These are phyloP conservation scores for Clamator glandarius DNA, from an alignment of 2,797 vertebrate species.

Conservation along the genomic window DNA sequence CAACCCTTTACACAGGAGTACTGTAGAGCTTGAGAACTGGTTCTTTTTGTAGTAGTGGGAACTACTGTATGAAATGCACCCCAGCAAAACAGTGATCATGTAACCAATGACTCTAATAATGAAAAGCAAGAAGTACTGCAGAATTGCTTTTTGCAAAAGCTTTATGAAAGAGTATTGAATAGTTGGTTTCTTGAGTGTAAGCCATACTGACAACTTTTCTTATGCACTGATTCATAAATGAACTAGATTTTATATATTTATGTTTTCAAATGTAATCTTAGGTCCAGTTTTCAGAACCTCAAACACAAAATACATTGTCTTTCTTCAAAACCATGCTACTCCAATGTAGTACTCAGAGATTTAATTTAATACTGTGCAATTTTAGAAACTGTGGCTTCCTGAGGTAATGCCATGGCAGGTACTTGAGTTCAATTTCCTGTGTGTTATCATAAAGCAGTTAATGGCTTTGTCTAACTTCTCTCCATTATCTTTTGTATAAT, in stretches of 20 bases:
- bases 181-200: background rate
- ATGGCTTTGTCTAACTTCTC: background rate
- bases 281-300: background rate
- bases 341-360: background rate
- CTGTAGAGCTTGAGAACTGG: rapidly evolving
- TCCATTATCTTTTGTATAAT: background rate
- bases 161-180: background rate
- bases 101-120: background rate
- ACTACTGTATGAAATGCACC: background rate
- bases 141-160: background rate
- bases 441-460: background rate
- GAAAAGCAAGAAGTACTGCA: background rate
- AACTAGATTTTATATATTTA: background rate
- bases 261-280: background rate
- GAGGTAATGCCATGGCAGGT: background rate
- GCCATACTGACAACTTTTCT: background rate
- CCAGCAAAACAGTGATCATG: background rate
- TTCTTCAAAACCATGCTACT: background rate
- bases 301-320: background rate
- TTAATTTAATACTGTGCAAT: background rate
- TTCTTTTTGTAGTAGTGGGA: background rate
- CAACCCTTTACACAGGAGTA: background rate
- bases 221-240: background rate
- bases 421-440: background rate
- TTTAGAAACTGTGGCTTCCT: background rate